Conservation (phyloP, 2,888 invertebrate species). For the Choreutis nemorana region DNA sequence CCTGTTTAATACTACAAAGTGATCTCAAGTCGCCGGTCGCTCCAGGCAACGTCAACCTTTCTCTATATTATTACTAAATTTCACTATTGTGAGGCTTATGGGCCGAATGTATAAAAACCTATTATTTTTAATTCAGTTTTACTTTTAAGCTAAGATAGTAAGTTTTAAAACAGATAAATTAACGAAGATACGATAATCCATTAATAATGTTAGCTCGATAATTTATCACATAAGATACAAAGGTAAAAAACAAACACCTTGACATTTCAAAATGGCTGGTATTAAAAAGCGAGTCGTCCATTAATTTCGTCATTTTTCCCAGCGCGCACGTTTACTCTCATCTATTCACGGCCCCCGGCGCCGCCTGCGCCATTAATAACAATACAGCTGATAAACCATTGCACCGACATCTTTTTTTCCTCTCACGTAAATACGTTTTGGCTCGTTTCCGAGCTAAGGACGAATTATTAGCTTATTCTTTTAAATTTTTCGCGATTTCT, state of each 20-base stretch:
- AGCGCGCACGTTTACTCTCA: slow-evolving; percentile 14
- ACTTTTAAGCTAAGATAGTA: neutral
- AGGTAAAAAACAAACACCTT: no score
- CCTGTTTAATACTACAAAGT: slow-evolving; percentile 53
- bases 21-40: slow-evolving; percentile 42
- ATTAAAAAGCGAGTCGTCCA: slow-evolving; percentile 5
- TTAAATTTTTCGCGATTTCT: no score
- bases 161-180: no score
- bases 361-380: slow-evolving; percentile 18
- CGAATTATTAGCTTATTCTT: slow-evolving; percentile 26
- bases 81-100: neutral
- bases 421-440: slow-evolving; percentile 31
- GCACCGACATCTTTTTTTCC: slow-evolving; percentile 20
- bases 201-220: no score
- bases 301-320: slow-evolving; percentile 17
- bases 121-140: neutral
- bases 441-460: slow-evolving; percentile 30
- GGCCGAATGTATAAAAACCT: neutral
- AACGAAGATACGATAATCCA: no score
- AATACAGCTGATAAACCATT: slow-evolving; percentile 29
- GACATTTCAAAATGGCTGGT: no score
- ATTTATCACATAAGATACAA: no score
- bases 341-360: slow-evolving; percentile 10
- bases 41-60: slow-evolving; percentile 40
- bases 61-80: no score